phyloP scores from a whole-genome alignment of 2,888 invertebrate genomes.

The Erebia epiphron region DNA sequence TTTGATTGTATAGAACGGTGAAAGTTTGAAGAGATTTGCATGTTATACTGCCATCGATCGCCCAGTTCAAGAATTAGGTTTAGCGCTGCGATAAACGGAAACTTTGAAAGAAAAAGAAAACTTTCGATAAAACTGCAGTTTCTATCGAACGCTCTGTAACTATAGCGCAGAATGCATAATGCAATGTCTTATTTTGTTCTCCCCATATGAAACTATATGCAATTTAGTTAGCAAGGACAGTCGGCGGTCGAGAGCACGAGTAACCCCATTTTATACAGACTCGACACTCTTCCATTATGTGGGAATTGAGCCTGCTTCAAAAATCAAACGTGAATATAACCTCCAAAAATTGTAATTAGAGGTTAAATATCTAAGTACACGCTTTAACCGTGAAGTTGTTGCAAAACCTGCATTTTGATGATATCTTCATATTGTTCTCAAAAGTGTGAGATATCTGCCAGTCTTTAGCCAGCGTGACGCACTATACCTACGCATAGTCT shows the following conservation, averaged over 20 bases:
- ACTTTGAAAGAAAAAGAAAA: not conserved
- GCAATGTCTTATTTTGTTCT: constrained; percentile 5
- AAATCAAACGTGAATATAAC: not conserved
- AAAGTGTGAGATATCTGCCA: no score
- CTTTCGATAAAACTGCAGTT: constrained; percentile 8
- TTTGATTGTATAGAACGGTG: not conserved
- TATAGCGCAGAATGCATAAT: not conserved
- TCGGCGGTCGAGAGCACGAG: not conserved
- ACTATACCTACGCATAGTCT: no score
- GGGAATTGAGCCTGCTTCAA: not conserved
- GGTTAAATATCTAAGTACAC: no score
- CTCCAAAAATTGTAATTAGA: no score
- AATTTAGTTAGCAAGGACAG: constrained; percentile 12
- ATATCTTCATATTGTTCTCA: no score
- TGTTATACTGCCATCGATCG: constrained; percentile 13
- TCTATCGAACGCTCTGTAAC: not conserved
- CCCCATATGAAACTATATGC: constrained; percentile 12
- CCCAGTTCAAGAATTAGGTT: not conserved
- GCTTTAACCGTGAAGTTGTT: no score
- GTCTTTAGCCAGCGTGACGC: no score
- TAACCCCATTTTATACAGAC: constrained; percentile 16
- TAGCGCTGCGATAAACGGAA: not conserved
- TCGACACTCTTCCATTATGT: constrained; percentile 4
- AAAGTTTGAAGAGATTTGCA: constrained; percentile 1
- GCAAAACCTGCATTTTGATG: no score